phyloP scores from a whole-genome alignment of 2,113 vertebrate genomes.

The Mustela lutreola region DNA sequence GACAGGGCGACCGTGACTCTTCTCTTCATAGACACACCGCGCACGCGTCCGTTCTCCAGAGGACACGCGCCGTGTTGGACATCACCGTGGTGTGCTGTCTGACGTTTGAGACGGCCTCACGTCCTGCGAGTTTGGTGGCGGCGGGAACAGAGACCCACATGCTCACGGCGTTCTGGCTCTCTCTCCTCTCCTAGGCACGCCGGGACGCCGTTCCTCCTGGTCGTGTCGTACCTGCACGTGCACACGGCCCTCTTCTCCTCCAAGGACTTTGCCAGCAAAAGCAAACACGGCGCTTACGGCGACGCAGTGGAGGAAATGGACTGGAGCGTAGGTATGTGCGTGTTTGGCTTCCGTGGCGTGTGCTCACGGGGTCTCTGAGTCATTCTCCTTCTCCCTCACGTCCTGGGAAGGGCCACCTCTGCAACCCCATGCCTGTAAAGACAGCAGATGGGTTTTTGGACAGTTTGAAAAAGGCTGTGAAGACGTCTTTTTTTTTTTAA shows the following conservation, averaged over 20 bases:
- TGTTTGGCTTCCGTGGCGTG: fast-evolving
- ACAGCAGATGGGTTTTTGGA: fast-evolving
- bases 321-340: constrained; percentile 93
- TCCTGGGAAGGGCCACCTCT: fast-evolving
- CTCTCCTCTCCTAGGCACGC: constrained; percentile 85
- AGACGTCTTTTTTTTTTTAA: not conserved
- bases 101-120: fast-evolving
- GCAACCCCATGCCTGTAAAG: not conserved
- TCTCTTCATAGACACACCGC: not conserved
- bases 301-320: constrained; percentile 94
- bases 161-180: fast-evolving
- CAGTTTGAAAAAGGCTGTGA: too few relatives aligned
- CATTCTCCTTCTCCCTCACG: fast-evolving
- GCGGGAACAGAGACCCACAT: fast-evolving
- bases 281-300: constrained; percentile 92
- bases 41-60: fast-evolving
- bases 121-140: fast-evolving
- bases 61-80: fast-evolving
- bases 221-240: constrained; percentile 92
- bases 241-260: constrained; percentile 93
- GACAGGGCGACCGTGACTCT: fast-evolving
- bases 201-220: constrained; percentile 90
- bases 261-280: constrained; percentile 88
- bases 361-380: fast-evolving
- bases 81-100: fast-evolving